Evolutionary conservation across 2,888 invertebrate species (phyloP).

Genomic region (Ichneumoninae sp.): DNA sequence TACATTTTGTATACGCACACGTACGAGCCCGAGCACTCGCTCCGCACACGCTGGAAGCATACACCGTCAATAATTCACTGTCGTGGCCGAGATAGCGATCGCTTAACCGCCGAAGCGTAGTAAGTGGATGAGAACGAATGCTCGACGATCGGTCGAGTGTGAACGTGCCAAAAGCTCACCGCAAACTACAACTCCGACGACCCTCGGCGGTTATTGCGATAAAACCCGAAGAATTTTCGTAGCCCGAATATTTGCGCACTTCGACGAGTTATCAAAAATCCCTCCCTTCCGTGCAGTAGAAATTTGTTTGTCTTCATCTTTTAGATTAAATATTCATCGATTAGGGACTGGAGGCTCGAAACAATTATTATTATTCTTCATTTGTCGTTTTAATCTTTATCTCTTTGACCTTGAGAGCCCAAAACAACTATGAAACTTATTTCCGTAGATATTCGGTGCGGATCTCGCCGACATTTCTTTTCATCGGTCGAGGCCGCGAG

Average conservation of each 20-base stretch:
- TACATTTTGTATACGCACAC: not conserved
- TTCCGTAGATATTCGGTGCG: not conserved
- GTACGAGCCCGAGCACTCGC: not conserved
- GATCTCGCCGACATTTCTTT: not conserved
- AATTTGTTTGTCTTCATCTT: not conserved
- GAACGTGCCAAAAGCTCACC: conserved; percentile 60
- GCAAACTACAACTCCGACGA: conserved; percentile 41
- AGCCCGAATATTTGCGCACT: not conserved
- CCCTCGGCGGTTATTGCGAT: conserved; percentile 32
- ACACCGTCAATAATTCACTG: conserved; percentile 74
- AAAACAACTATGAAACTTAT: not conserved
- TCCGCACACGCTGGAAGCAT: conserved; percentile 23
- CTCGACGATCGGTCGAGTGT: conserved; percentile 62
- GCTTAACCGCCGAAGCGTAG: conserved; percentile 70
- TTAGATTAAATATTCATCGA: too few species aligned
- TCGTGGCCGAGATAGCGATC: conserved; percentile 74
- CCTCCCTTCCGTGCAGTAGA: not conserved
- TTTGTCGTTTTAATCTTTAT: too few species aligned
- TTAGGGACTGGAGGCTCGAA: too few species aligned
- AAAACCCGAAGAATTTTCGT: conserved; percentile 25
- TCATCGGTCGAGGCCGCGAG: not conserved
- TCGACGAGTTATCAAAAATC: not conserved
- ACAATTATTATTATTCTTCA: too few species aligned
- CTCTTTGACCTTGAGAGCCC: too few species aligned
- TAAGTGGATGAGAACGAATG: conserved; percentile 66